Conservation (phyloP, 2,797 vertebrate genomes). For the Parotocinclus haroldoi region DNA sequence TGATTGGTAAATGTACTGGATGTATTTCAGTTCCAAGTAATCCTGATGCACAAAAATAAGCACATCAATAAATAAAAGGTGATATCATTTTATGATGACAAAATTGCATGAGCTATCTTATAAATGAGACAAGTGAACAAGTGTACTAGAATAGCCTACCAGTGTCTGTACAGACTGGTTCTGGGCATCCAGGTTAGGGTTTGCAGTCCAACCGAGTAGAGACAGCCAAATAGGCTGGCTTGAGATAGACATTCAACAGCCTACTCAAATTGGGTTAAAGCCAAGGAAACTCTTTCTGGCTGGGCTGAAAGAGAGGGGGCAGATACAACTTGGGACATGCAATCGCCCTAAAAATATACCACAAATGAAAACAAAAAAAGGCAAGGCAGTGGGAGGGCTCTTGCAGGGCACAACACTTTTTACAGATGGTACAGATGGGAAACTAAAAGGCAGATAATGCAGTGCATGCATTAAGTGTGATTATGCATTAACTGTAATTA, state of each 20-base stretch:
- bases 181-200: not conserved
- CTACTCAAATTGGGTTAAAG: constrained; percentile 8
- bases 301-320: constrained; percentile 3
- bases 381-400: constrained; percentile 5
- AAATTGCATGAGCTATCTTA: no score
- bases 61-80: no score
- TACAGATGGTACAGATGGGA: not conserved
- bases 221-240: constrained; percentile 25
- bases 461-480: no score
- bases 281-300: constrained; percentile 26
- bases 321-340: constrained; percentile 16
- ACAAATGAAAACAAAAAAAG: constrained; percentile 5
- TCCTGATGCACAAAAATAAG: no score
- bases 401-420: constrained; percentile 6
- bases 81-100: no score
- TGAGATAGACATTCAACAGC: constrained; percentile 11
- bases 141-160: not conserved
- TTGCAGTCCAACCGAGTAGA: constrained; percentile 2
- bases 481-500: no score
- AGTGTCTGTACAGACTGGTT: constrained; percentile 1
- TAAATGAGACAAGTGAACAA: no score
- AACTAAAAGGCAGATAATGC: not conserved
- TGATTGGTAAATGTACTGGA: no score
- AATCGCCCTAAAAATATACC: constrained; percentile 30
- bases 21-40: no score